Base-by-base conservation (phyloP, 1,140 invertebrate species). In the Lordiphosa stackelbergi region DNA sequence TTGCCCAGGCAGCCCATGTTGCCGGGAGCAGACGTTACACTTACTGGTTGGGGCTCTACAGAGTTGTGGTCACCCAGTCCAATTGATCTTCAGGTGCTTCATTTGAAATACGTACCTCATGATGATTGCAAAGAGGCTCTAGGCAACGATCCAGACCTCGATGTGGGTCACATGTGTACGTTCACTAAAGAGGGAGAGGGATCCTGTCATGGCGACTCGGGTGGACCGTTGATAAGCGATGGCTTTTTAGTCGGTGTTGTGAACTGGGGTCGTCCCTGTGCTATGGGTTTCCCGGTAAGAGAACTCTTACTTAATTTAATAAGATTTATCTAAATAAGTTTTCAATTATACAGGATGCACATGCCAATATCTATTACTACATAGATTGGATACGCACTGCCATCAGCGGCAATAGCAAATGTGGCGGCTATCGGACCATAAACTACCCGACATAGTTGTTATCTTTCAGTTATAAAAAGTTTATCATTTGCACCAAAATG, bases 191-290 rank as follows among this genome's bases (percentile, higher is more conserved):
- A 38, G 9, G 90, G 90, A 8, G 88, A 91, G 84, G 73, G 74
- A 7, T 85, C 89, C 1, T 91, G 90, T 37, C 88, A 89, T 53
- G 90, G 90, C 1, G 91, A 92, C 57, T 90, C 89, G 19, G 91
- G 91, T 34, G 91, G 91, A 5, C 90, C 91, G 1, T 49, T 91
- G 31, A 55, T 84, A 31, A 87, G 84, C 55, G 51, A 45, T 43
- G 71, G 64, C 2, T 34, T 53, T 37, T 62, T 90, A 7, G 83
- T 88, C 22, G 90, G 90, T 7, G 57, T 91, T 11, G 90, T 90
- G 12, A 90, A 90, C 13, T 91, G 89, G 78, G 90, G 90, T 9
- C 72, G 77, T n/a, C 90, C 90, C 3, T 90, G 90, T 69, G 90
- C 88, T 10, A 35, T 40, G 3, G 88, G 88, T 16, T 19, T 85